Base-by-base conservation (phyloP, 2,113 vertebrate species). In the Notarius lentiginosus region DNA sequence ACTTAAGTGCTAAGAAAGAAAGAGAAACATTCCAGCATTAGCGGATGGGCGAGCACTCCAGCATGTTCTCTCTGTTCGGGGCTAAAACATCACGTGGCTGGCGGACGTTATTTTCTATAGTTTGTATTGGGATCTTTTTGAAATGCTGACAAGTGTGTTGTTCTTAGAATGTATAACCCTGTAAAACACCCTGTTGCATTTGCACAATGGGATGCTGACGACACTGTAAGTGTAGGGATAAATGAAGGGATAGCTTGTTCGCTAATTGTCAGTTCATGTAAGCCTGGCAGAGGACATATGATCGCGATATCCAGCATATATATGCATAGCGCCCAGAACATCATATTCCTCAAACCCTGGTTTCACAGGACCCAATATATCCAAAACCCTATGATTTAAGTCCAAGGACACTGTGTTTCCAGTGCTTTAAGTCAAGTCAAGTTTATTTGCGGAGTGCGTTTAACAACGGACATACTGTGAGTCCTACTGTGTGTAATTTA, bases 1-100 rank as follows among this genome's bases (percentile, higher is more conserved):
- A 65, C 82, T 87, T 47, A 84, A 85, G 85, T 88, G 87, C 80
- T 86, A 53, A 79, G 87, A 85, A 85, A 87, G 87, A 81, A 90
- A 76, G 17, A 86, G 53, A 81, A 82, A 85, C 10, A 27, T 41
- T 94, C 93, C 93, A 90, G 87, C 92, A 91, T 91, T 93, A 92
- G 92, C 18, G 6, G 79, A 41, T 0, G 5, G 7, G 79, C 53
- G 22, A 81, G 79, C 79, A 81, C 4, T 41, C 30, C 51, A 79
- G 5, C 14, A 3, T 27, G 51, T 17, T 55, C 75, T 49, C 24
- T 24, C 18, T 75, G 20, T 75, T 56, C 14, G n/a, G 49, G 22
- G 49, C 1, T 75, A 5, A 75, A 75, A 22, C 72, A 30, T 5
- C 66, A 14, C 4, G 12, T 0, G 15, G n/a, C 65, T 68, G 65